Evolutionary conservation across 2,888 invertebrate species (phyloP), one percentile per base, ranked within the genome.

Genomic region (Diaprepes abbreviatus): DNA sequence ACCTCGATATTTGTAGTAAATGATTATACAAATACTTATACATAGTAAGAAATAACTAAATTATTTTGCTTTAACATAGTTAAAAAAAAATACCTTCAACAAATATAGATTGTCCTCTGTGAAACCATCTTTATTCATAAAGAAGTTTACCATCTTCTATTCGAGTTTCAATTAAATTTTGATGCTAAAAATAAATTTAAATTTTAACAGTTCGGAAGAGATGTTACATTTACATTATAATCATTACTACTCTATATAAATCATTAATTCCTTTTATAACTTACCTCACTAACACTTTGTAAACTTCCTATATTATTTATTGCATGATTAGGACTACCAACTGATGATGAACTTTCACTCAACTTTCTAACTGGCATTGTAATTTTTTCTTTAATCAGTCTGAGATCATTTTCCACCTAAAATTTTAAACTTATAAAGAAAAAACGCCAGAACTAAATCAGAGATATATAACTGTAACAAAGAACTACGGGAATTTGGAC

Each of bases 121-220:
- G 96, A 85, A 93, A 97, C 97, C 97, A 97, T 81, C 95, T 89
- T 74, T 96, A 89, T 85, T 97, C 97, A 85, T 95, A 97, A 79
- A 95, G 87, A 70, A 98, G 86, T 85, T 97, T 96, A 59, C 97
- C 97, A 85, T 97, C 97, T 85, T 97, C 97, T 75, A 97, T 95
- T 72, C 94, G 89, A 3, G 95, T 93, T 78, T 97, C 97, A 50
- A 90, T 88, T 73, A 88, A 83, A 55, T 88, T 71, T 74, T 67
- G 79, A 74, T 73, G 70, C 72, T 74, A 72, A 63, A 64, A 70
- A 65, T 17, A 19, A n/a, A n/a, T n/a, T n/a, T n/a, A n/a, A n/a
- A n/a, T n/a, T n/a, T n/a, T n/a, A n/a, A n/a, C n/a, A n/a, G n/a
- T n/a, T n/a, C n/a, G n/a, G n/a, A n/a, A n/a, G n/a, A n/a, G n/a